Evolutionary conservation across 2,113 vertebrate genomes (phyloP), one percentile per base, ranked within the genome.

Genomic region (Pogonocichla stellata): DNA sequence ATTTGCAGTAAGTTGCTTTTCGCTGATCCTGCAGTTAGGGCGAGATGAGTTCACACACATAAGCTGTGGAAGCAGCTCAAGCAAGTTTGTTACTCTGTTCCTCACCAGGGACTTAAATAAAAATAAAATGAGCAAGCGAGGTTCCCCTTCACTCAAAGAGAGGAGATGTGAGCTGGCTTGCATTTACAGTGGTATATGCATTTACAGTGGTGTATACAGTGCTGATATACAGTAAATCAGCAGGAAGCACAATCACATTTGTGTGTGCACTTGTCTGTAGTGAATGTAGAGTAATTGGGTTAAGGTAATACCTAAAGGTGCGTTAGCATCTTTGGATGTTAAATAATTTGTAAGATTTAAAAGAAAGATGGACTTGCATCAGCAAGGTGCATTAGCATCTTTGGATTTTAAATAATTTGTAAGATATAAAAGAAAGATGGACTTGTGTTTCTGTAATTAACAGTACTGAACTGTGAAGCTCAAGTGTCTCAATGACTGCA

Each of bases 11-110:
- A 62, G 8, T 66, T 73, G 22, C 33, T 89, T 50, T 62, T 58
- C 73, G 20, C 43, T 54, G 51, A 58, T 78, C 19, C 38, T 0
- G 0, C 14, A 31, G 16, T 42, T 51, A 5, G 3, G 4, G n/a
- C 73, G 69, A 33, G 15, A 26, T 36, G 31, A 53, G 7, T 36
- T 87, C 51, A 34, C 0, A 4, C 31, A 14, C 2, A 1, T 8
- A 33, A 83, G 31, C 28, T 31, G 9, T 53, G 56, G 34, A 65
- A 80, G 67, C 64, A 81, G 47, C 42, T 85, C 47, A 11, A 11
- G 47, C 25, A 54, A 34, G 25, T 47, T 73, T 64, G 33, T 84
- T 86, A 42, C 14, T 43, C 29, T 13, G 2, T 80, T 81, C 19
- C 70, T 94, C 33, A 8, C 15, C 19, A 6, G 20, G 10, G 43